Evolutionary conservation across 1,140 invertebrate genomes (phyloP).

Genomic region (Leptopilina clavipes): DNA sequence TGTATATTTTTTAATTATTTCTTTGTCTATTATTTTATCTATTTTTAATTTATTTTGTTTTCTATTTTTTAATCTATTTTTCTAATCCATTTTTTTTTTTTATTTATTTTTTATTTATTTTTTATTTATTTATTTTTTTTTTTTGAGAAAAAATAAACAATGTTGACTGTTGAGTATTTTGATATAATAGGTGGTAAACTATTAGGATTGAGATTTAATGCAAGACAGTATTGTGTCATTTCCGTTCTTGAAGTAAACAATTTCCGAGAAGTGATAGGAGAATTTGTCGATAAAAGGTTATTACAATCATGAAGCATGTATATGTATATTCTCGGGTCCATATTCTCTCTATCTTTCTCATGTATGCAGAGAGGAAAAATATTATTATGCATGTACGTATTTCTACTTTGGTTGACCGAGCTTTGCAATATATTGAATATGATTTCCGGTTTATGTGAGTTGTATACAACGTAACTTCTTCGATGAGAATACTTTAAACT

Average conservation of each 20-base stretch:
- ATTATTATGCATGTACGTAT: not conserved
- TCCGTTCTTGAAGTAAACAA: not conserved
- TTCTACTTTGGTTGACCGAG: not conserved
- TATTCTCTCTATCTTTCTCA: not conserved
- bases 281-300: constrained; percentile 11
- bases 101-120: not conserved
- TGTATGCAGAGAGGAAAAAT: not conserved
- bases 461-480: not conserved
- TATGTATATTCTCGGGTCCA: not conserved
- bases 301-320: not conserved
- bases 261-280: not conserved
- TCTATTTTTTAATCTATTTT: no score
- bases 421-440: constrained; percentile 28
- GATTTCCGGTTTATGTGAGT: constrained; percentile 36
- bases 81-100: no score
- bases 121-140: not conserved
- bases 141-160: not conserved
- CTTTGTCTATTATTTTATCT: no score
- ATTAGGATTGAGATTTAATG: not conserved
- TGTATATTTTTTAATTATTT: no score
- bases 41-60: no score
- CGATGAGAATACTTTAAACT: not conserved
- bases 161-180: not conserved
- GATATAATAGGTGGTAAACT: not conserved
- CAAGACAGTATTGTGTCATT: not conserved